phyloP scores from a whole-genome alignment of 2,113 vertebrate genomes.

The Ochotona princeps region DNA sequence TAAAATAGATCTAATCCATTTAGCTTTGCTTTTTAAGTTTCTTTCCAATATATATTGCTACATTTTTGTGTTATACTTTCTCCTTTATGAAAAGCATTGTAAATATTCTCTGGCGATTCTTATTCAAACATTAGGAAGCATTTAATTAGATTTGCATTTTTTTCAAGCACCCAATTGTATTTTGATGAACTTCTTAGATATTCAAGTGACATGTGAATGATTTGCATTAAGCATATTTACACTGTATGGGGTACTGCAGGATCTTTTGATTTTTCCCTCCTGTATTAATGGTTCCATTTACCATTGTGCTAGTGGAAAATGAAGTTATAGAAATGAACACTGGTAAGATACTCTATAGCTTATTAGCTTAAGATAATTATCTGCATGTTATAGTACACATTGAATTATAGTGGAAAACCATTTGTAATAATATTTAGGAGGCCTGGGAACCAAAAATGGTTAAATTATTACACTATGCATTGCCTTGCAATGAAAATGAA shows the following conservation, averaged over 20 bases:
- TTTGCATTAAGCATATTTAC: conserved; percentile 53
- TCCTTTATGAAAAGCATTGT: not conserved
- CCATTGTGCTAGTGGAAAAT: conserved; percentile 59
- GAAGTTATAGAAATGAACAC: conserved; percentile 62
- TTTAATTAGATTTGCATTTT: conserved; percentile 53
- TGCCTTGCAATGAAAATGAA: conserved; percentile 24
- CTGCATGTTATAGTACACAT: conserved; percentile 35
- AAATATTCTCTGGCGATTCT: conserved; percentile 22
- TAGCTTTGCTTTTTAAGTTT: not conserved
- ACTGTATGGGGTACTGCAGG: not conserved
- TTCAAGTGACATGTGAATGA: conserved; percentile 59
- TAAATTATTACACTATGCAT: not conserved
- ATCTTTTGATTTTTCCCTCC: conserved; percentile 51
- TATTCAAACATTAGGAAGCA: conserved; percentile 46
- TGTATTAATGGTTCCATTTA: conserved; percentile 52
- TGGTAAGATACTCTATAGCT: conserved; percentile 56
- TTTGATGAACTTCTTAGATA: conserved; percentile 56
- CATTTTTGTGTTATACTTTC: not conserved
- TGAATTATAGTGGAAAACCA: conserved; percentile 49
- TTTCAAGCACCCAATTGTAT: conserved; percentile 39
- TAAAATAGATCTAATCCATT: not conserved
- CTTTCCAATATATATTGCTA: not conserved
- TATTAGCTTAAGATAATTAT: conserved; percentile 68
- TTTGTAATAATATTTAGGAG: conserved; percentile 45
- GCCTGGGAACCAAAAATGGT: conserved; percentile 31